These are phyloP conservation scores for Drosophila macrospina DNA, from an alignment of 2,888 invertebrate genomes.

Conservation along the genomic window DNA sequence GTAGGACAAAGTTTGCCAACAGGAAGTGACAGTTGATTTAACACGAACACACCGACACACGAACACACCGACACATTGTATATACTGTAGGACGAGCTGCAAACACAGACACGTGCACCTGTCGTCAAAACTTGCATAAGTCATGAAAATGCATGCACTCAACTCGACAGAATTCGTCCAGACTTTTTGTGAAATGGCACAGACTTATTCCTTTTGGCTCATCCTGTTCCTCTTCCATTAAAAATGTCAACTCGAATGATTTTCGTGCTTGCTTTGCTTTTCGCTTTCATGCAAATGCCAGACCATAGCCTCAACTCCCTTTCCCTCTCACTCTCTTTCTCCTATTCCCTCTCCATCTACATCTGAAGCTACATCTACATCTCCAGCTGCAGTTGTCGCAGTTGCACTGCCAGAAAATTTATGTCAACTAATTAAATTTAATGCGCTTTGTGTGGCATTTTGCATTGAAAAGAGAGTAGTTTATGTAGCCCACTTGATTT, in stretches of 20 bases:
- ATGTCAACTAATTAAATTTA: constrained; percentile 75
- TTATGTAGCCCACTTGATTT: constrained; percentile 11
- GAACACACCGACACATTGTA: constrained; percentile 1
- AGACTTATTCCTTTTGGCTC: constrained; percentile 22
- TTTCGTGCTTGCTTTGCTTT: constrained; percentile 42
- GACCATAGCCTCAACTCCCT: constrained; percentile 22
- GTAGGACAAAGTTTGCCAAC: constrained; percentile 73
- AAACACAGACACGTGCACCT: constrained; percentile 64
- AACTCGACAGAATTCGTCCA: constrained; percentile 36
- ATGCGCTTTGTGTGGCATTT: constrained; percentile 58
- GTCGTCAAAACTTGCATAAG: constrained; percentile 78
- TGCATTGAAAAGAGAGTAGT: constrained; percentile 28
- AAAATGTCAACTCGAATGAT: constrained; percentile 69
- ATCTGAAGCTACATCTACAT: too few species aligned
- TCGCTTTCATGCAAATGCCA: constrained; percentile 55
- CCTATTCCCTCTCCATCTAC: background rate
- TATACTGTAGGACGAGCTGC: constrained; percentile 2
- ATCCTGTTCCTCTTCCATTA: constrained; percentile 52
- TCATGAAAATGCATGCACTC: constrained; percentile 70
- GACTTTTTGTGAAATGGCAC: constrained; percentile 33
- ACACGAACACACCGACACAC: constrained; percentile 52
- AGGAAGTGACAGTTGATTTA: constrained; percentile 79
- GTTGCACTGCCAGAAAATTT: constrained; percentile 47
- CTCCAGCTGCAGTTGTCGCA: background rate
- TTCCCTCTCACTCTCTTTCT: background rate